These are phyloP conservation scores for Ceramica pisi DNA, from an alignment of 2,888 invertebrate genomes.

Conservation along the genomic window DNA sequence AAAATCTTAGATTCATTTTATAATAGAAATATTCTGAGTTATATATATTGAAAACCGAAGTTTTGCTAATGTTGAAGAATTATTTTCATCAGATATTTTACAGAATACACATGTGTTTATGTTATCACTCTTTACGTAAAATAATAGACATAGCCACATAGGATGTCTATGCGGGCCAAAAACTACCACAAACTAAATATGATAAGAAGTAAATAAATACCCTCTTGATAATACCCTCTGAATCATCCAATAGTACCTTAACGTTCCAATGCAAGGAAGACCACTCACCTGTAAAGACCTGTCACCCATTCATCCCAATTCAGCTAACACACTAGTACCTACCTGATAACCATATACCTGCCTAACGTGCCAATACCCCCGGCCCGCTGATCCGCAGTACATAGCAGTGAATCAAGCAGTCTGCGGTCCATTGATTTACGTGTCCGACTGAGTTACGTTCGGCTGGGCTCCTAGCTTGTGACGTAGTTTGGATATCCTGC, in stretches of 20 bases:
- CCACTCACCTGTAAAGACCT: neutral
- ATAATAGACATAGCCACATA: no score
- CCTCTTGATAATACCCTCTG: no score
- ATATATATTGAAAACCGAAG: no score
- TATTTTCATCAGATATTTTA: no score
- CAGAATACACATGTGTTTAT: no score
- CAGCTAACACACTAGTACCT: neutral
- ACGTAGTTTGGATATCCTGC: slow-evolving; percentile 38
- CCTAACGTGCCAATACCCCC: slow-evolving; percentile 23
- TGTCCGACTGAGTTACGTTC: slow-evolving; percentile 34
- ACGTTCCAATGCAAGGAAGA: neutral
- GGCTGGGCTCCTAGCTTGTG: neutral
- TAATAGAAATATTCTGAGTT: neutral
- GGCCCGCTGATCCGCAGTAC: slow-evolving; percentile 30
- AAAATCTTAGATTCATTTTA: neutral
- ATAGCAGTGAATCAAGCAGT: slow-evolving; percentile 50
- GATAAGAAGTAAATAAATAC: no score
- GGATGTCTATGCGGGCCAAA: no score
- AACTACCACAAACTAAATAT: no score
- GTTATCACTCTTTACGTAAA: no score
- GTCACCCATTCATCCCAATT: neutral
- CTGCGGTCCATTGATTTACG: slow-evolving; percentile 62
- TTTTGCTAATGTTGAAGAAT: neutral
- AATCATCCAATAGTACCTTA: neutral
- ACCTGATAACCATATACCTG: neutral